Conservation (phyloP, 2,888 invertebrate genomes). For the Torymus tubicola region DNA sequence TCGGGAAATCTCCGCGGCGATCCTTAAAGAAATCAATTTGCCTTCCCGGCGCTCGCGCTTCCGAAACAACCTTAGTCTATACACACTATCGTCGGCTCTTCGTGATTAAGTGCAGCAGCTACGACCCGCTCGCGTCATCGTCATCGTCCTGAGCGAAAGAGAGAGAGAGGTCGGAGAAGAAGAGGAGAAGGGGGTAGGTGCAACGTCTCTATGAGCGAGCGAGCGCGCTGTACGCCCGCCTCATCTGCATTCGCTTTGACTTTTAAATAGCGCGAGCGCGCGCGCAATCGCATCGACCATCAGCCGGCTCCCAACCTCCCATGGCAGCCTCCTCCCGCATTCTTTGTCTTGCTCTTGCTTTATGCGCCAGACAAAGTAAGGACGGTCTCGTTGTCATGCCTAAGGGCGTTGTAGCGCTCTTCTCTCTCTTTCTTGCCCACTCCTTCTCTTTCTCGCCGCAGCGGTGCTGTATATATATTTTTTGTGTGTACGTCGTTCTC, state of each 20-base stretch:
- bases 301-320: background rate
- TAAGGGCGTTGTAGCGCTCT: conserved; percentile 40
- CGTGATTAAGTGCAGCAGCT: too few species aligned
- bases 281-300: conserved; percentile 42
- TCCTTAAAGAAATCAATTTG: too few species aligned
- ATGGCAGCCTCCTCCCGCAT: background rate
- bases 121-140: too few species aligned
- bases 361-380: conserved; percentile 42
- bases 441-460: background rate
- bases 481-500: background rate
- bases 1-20: too few species aligned
- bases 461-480: conserved; percentile 1
- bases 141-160: too few species aligned
- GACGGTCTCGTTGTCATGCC: conserved; percentile 10
- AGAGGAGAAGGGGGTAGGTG: too few species aligned
- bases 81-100: too few species aligned
- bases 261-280: conserved; percentile 67
- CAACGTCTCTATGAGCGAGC: conserved; percentile 9
- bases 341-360: conserved; percentile 22
- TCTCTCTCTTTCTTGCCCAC: conserved; percentile 4
- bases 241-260: conserved; percentile 73
- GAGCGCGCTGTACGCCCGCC: conserved; percentile 37
- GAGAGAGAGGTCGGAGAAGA: too few species aligned
- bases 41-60: too few species aligned
- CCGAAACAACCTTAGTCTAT: too few species aligned